Base-by-base conservation (phyloP, 2,888 invertebrate genomes). In the Diploptera punctata region DNA sequence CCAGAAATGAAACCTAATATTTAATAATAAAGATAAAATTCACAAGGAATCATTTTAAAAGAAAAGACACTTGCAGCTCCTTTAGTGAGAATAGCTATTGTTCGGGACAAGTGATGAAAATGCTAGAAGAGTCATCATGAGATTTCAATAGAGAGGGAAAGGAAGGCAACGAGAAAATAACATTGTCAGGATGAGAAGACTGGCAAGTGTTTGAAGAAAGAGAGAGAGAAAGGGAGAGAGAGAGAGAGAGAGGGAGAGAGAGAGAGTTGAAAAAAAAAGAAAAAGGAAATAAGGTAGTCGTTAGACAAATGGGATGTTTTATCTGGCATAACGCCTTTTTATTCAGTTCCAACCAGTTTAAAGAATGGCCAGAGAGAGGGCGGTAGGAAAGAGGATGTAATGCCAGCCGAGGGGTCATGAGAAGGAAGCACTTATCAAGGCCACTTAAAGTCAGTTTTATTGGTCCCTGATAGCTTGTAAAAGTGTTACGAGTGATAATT, bases 401-500 rank as follows among this genome's bases (percentile, higher is more conserved):
- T 67, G 62, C 72, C 38, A 38, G 16, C 61, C 44, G 60, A n/a
- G n/a, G n/a, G 73, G 73, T 70, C 68, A 65, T 54, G 60, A 61
- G 67, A 67, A 70, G 70, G 78, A 78, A 79, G 80, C 81, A 81
- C 81, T 82, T 82, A 82, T 82, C 82, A 81, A 80, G 80, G 81
- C 81, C 83, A 82, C 82, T 83, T 82, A 81, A 81, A 81, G 81
- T 80, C 80, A 77, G 80, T 81, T 83, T 83, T 83, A 84, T 83
- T 82, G 80, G 80, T 81, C 84, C 83, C 84, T 80, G 80, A 83
- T 81, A 82, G 83, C 81, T 80, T 80, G 82, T 83, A 82, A 83
- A 84, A 83, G 83, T 83, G 83, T 83, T 83, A 82, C 81, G 80
- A 80, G 81, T 81, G 81, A 82, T 83, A 82, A 82, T 82, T 83